Percentiles rank a stretch among this genome's conserved stretches.
Conservation (phyloP, 2,797 vertebrate species). For the Buceros bicornis region DNA sequence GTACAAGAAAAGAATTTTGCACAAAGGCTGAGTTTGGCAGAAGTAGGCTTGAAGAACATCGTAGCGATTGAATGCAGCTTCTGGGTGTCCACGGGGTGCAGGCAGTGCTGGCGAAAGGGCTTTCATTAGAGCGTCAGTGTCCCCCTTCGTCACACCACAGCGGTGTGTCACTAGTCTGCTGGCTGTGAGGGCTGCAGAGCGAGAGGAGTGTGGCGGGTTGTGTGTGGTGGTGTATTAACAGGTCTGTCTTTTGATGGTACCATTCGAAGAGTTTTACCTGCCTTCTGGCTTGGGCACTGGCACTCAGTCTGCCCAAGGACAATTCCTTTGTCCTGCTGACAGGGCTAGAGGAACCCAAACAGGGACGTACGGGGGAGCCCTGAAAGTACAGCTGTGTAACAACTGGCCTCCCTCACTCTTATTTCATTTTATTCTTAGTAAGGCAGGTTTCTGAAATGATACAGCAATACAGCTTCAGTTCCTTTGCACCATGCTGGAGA, state of each 20-base stretch:
- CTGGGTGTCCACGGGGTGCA: neutral
- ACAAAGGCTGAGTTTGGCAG: neutral
- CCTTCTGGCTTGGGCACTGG: neutral
- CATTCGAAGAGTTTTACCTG: neutral
- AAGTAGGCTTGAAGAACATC: neutral
- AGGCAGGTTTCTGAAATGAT: neutral
- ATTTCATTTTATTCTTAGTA: neutral
- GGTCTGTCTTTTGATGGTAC: neutral
- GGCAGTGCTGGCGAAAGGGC: neutral
- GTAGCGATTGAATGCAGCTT: neutral
- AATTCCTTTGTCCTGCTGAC: neutral
- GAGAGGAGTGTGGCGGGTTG: neutral
- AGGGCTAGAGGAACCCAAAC: neutral
- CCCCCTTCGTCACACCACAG: neutral
- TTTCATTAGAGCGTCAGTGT: neutral
- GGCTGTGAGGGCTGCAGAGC: neutral
- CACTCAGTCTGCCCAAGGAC: neutral
- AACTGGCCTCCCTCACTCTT: neutral
- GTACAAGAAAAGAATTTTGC: neutral
- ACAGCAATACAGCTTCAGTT: neutral
- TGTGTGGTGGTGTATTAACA: neutral
- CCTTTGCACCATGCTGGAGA: neutral
- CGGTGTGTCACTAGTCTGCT: neutral
- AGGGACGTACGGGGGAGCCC: accelerated
- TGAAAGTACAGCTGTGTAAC: neutral